phyloP scores from a whole-genome alignment of 2,888 invertebrate species.

The Osmoderma eremita region DNA sequence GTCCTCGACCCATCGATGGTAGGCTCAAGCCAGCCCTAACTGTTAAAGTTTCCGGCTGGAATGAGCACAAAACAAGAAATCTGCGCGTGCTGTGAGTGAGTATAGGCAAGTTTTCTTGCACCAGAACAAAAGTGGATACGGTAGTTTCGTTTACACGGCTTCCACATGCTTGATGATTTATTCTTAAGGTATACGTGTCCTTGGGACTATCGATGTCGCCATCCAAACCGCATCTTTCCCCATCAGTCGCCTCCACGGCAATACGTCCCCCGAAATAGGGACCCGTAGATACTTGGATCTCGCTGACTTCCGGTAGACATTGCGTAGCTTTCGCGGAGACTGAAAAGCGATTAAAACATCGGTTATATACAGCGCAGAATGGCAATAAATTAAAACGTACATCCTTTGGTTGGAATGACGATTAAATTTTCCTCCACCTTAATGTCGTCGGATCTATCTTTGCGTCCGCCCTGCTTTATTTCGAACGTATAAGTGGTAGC shows the following conservation, averaged over 20 bases:
- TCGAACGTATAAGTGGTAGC: slow-evolving; percentile 85
- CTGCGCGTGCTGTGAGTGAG: slow-evolving; percentile 79
- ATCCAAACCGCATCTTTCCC: slow-evolving; percentile 77
- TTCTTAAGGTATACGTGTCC: slow-evolving; percentile 78
- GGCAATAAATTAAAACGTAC: slow-evolving; percentile 67
- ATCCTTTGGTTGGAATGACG: slow-evolving; percentile 84
- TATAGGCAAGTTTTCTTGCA: slow-evolving; percentile 84
- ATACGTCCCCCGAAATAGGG: slow-evolving; percentile 84
- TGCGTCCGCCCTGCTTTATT: slow-evolving; percentile 71
- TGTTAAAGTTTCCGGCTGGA: slow-evolving; percentile 83
- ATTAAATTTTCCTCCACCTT: slow-evolving; percentile 73
- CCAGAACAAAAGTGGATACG: slow-evolving; percentile 83
- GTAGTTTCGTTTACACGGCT: slow-evolving; percentile 81
- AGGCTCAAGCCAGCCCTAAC: slow-evolving; percentile 81
- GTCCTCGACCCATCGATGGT: slow-evolving; percentile 67
- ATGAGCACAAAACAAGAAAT: slow-evolving; percentile 83
- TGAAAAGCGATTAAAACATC: no score
- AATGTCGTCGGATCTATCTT: slow-evolving; percentile 65
- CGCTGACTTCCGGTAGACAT: slow-evolving; percentile 82
- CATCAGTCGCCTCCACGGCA: slow-evolving; percentile 77
- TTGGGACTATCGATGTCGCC: slow-evolving; percentile 78
- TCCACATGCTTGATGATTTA: slow-evolving; percentile 78
- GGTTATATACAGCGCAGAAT: not conserved
- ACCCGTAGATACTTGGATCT: slow-evolving; percentile 85
- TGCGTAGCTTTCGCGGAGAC: slow-evolving; percentile 85